These are phyloP conservation scores for Sparidentex hasta DNA, from an alignment of 2,797 vertebrate genomes.

Conservation along the genomic window DNA sequence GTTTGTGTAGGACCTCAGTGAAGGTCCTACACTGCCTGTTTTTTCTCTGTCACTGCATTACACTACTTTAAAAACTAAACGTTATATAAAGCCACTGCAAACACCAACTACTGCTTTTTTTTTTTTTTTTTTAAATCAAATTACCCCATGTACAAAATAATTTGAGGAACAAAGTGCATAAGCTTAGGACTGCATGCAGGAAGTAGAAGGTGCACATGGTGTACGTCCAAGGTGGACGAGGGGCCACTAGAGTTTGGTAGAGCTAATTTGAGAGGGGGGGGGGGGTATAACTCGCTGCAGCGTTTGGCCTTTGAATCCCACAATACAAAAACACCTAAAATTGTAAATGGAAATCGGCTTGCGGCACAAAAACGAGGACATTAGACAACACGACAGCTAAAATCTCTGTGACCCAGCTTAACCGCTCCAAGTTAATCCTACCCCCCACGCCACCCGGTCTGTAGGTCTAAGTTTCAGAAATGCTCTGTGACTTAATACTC, in stretches of 20 bases:
- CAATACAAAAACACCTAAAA: constrained; percentile 15
- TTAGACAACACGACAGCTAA: constrained; percentile 65
- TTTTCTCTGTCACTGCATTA: not conserved
- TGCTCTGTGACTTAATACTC: not conserved
- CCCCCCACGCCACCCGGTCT: constrained; percentile 66
- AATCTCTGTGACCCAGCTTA: constrained; percentile 82
- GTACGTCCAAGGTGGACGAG: not conserved
- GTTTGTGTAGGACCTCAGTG: too few relatives aligned
- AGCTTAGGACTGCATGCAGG: not conserved
- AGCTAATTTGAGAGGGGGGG: not conserved
- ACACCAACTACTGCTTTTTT: not conserved
- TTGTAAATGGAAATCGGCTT: constrained; percentile 42
- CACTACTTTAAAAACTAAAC: not conserved
- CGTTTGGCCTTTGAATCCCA: not conserved
- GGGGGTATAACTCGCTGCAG: not conserved
- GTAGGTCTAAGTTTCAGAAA: constrained; percentile 20
- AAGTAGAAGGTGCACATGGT: constrained; percentile 12
- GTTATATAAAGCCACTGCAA: not conserved
- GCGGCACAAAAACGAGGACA: constrained; percentile 61
- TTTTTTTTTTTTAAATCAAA: too few relatives aligned
- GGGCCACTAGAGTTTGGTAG: not conserved
- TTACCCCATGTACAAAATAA: too few relatives aligned
- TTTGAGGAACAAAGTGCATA: not conserved
- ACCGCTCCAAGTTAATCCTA: constrained; percentile 76
- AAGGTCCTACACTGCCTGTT: not conserved